Evolutionary conservation across 1,140 invertebrate genomes (phyloP).

Genomic region (Drosophila kurseongensis): DNA sequence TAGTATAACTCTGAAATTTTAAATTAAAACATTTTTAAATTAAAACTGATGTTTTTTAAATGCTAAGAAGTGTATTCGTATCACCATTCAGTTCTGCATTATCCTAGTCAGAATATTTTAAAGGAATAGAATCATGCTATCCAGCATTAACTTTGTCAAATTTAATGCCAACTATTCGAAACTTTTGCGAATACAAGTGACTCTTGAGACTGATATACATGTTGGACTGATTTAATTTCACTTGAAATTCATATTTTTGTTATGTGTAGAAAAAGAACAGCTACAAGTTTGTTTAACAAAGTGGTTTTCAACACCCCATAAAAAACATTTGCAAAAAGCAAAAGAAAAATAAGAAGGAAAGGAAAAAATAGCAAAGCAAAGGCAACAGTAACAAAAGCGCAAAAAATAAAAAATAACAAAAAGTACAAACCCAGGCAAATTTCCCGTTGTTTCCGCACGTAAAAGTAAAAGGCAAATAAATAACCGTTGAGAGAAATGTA

Average conservation of each 20-base stretch:
- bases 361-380: slow-evolving; percentile 12
- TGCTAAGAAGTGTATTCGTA: too few relatives aligned
- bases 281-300: slow-evolving; percentile 76
- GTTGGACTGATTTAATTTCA: too few relatives aligned
- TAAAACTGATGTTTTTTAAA: too few relatives aligned
- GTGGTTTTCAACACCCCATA: slow-evolving; percentile 69
- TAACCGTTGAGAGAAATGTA: slow-evolving; percentile 70
- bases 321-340: slow-evolving; percentile 57
- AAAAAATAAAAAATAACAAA: slow-evolving; percentile 19
- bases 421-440: slow-evolving; percentile 48
- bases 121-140: too few relatives aligned
- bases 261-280: slow-evolving; percentile 33
- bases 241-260: neutral
- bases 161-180: too few relatives aligned
- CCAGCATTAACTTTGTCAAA: too few relatives aligned
- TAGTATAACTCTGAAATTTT: too few relatives aligned
- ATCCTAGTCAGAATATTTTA: too few relatives aligned
- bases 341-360: slow-evolving; percentile 5
- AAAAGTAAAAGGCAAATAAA: slow-evolving; percentile 74
- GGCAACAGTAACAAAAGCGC: slow-evolving; percentile 21
- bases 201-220: too few relatives aligned
- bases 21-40: too few relatives aligned
- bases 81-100: too few relatives aligned
- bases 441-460: slow-evolving; percentile 56
- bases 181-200: too few relatives aligned